phyloP scores from a whole-genome alignment of 2,113 vertebrate genomes.

The Siniperca knerii region DNA sequence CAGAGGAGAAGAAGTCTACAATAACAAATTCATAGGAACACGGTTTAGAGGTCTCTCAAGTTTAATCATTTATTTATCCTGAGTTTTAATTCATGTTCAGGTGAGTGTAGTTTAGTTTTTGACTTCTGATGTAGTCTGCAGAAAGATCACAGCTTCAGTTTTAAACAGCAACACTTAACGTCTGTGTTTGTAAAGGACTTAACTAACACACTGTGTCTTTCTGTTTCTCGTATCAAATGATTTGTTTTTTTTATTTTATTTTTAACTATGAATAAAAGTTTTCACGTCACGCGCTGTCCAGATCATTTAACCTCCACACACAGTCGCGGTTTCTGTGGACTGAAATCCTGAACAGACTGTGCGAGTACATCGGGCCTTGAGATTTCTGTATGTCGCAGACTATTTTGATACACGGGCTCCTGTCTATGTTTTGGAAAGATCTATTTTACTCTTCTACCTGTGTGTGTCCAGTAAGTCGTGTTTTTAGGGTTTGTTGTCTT shows the following conservation, averaged over 20 bases:
- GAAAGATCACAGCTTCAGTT: not conserved
- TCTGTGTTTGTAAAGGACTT: conserved; percentile 54
- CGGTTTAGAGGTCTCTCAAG: not conserved
- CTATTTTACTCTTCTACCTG: conserved; percentile 29
- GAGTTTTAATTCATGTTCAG: conserved; percentile 33
- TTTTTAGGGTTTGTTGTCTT: conserved; percentile 53
- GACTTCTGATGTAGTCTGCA: conserved; percentile 8
- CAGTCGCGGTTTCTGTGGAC: conserved; percentile 1
- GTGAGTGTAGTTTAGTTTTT: conserved; percentile 32
- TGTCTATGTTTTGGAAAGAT: conserved; percentile 40
- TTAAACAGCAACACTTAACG: conserved; percentile 39
- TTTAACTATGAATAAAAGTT: conserved; percentile 7
- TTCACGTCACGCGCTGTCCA: not conserved
- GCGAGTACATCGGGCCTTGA: conserved; percentile 6
- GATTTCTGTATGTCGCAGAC: conserved; percentile 15
- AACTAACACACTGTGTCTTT: conserved; percentile 51
- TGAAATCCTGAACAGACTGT: conserved; percentile 25
- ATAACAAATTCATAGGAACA: not conserved
- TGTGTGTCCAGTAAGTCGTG: conserved; percentile 43
- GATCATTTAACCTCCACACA: conserved; percentile 1
- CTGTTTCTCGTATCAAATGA: not conserved
- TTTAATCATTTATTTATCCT: conserved; percentile 29
- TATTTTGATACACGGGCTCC: conserved; percentile 58
- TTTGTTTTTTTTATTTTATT: not conserved
- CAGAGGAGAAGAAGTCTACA: not conserved